phyloP scores from a whole-genome alignment of 2,888 invertebrate species.

The Amblyjoppa fuscipennis region DNA sequence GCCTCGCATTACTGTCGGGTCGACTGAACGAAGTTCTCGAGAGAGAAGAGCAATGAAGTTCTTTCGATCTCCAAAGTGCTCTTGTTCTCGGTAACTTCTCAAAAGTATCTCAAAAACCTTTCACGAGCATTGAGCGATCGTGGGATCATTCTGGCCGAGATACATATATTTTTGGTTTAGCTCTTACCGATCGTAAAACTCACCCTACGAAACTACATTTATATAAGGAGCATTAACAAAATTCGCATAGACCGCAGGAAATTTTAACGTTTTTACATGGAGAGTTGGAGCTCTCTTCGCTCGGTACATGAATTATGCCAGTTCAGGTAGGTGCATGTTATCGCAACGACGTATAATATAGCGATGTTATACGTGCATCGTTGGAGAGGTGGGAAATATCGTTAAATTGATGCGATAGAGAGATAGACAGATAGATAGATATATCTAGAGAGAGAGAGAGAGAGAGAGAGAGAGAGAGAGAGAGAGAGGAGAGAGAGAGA shows the following conservation, averaged over 20 bases:
- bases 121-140: not conserved
- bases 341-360: constrained; percentile 38
- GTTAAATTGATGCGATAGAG: constrained; percentile 15
- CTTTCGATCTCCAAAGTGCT: constrained; percentile 4
- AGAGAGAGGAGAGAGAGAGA: too few species aligned
- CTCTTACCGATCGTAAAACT: not conserved
- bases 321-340: constrained; percentile 27
- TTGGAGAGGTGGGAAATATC: constrained; percentile 10
- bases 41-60: constrained; percentile 3
- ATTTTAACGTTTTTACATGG: not conserved
- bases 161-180: not conserved
- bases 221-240: too few species aligned
- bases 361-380: constrained; percentile 5
- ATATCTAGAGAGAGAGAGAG: not conserved
- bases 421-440: not conserved
- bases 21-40: constrained; percentile 6
- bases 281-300: not conserved
- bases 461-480: constrained; percentile 6
- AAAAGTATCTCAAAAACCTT: constrained; percentile 25
- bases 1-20: constrained; percentile 20
- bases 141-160: not conserved
- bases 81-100: constrained; percentile 7
- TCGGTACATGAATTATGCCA: constrained; percentile 45
- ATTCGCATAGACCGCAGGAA: too few species aligned
- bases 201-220: not conserved